Evolutionary conservation across 2,888 invertebrate genomes (phyloP).

Genomic region (Acanthosepion lycidas): DNA sequence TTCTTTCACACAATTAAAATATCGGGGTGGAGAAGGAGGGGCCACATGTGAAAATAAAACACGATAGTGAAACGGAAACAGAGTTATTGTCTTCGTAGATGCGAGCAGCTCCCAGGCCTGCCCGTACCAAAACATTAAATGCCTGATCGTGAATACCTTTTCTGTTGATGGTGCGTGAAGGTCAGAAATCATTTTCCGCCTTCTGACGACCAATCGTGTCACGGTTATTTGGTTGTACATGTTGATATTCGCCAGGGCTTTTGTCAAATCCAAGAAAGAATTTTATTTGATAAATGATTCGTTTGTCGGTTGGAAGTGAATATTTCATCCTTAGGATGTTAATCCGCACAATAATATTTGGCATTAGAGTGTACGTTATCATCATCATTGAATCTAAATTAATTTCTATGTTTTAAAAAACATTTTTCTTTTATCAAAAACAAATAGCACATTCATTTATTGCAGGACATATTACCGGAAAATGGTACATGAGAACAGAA

Average conservation of each 20-base stretch:
- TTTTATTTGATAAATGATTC: neutral
- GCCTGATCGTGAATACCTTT: neutral
- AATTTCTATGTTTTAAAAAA: neutral
- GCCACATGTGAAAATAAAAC: neutral
- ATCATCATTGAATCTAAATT: neutral
- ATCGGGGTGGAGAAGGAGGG: conserved; percentile 2
- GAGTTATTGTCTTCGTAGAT: conserved; percentile 25
- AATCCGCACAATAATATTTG: neutral
- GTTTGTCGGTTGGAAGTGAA: neutral
- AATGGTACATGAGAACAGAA: neutral
- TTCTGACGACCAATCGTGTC: neutral
- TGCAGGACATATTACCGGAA: neutral
- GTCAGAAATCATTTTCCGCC: conserved; percentile 33
- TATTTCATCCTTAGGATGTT: neutral
- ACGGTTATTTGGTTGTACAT: neutral
- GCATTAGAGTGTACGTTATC: neutral
- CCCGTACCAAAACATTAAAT: conserved; percentile 8
- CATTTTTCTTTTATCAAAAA: neutral
- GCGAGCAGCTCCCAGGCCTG: neutral
- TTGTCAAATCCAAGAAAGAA: neutral
- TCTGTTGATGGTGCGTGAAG: neutral
- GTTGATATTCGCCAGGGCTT: neutral
- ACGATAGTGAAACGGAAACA: neutral
- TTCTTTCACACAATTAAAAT: conserved; percentile 6
- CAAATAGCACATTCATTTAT: neutral